Percentiles rank a stretch among this genome's conserved stretches.
These are phyloP conservation scores for Colius striatus DNA, from an alignment of 2,113 vertebrate genomes.

Conservation along the genomic window DNA sequence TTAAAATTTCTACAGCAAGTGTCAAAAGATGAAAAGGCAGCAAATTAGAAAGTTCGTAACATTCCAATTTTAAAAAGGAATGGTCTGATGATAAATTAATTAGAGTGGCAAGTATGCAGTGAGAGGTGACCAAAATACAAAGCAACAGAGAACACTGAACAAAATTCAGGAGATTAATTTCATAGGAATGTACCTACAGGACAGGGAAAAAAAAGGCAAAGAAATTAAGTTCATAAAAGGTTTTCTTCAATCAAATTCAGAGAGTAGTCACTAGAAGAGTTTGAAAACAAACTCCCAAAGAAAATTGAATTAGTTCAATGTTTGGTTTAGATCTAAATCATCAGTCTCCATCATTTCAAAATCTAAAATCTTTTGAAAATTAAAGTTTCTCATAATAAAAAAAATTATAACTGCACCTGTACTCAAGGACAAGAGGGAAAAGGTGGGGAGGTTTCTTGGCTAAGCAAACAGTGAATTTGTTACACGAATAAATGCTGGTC, in stretches of 20 bases:
- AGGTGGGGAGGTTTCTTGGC: background rate
- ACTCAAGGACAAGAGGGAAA: background rate
- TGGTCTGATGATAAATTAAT: background rate
- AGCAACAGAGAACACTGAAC: background rate
- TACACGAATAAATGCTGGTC: background rate
- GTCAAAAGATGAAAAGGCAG: constrained; percentile 16
- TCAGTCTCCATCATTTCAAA: background rate
- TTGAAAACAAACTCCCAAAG: background rate
- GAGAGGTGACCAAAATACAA: background rate
- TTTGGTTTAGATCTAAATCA: background rate
- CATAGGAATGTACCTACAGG: background rate
- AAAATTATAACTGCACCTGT: background rate
- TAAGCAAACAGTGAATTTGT: background rate
- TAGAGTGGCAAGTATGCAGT: background rate
- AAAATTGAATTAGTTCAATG: background rate
- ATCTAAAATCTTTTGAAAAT: background rate
- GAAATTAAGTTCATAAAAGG: background rate
- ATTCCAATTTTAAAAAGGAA: background rate
- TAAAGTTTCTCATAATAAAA: background rate
- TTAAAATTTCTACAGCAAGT: background rate
- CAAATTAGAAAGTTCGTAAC: background rate
- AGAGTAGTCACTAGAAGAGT: background rate
- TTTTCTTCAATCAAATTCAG: background rate
- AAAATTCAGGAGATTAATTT: background rate
- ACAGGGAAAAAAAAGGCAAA: background rate